Evolutionary conservation across 2,113 vertebrate species (phyloP).

Genomic region (Vimba vimba): DNA sequence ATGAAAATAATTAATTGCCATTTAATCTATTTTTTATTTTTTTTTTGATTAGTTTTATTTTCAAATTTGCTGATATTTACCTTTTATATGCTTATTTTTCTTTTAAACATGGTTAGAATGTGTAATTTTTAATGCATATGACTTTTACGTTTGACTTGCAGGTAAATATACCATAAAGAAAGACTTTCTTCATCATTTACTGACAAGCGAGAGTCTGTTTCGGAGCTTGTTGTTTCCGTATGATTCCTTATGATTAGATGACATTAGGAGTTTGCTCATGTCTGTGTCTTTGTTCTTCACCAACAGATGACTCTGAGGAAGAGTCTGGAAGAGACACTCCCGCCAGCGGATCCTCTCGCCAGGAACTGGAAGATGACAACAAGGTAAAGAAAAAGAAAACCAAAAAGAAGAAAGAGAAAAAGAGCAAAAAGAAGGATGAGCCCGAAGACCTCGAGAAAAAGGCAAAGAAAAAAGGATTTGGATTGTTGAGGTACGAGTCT

Average conservation of each 20-base stretch:
- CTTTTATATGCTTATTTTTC: background rate
- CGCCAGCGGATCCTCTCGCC: constrained; percentile 77
- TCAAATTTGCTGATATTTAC: background rate
- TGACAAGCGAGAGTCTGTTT: background rate
- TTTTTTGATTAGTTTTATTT: background rate
- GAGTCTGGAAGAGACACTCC: constrained; percentile 87
- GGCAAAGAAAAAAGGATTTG: constrained; percentile 88
- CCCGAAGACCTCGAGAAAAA: constrained; percentile 85
- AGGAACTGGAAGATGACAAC: constrained; percentile 73
- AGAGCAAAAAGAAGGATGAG: constrained; percentile 84
- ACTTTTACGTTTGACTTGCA: background rate
- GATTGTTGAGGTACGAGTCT: constrained; percentile 85
- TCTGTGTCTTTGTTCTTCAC: background rate
- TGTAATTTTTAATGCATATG: background rate
- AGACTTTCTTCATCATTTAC: background rate
- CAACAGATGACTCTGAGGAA: constrained; percentile 85
- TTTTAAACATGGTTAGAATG: too few relatives aligned
- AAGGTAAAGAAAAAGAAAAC: constrained; percentile 78
- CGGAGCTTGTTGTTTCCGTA: background rate
- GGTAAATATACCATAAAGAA: background rate
- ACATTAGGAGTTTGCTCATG: constrained; percentile 8
- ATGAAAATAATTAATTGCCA: background rate
- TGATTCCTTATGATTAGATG: background rate
- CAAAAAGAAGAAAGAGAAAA: constrained; percentile 87
- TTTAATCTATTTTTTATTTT: background rate